These are phyloP conservation scores for Watsonalla binaria DNA, from an alignment of 2,888 invertebrate species.

Conservation along the genomic window DNA sequence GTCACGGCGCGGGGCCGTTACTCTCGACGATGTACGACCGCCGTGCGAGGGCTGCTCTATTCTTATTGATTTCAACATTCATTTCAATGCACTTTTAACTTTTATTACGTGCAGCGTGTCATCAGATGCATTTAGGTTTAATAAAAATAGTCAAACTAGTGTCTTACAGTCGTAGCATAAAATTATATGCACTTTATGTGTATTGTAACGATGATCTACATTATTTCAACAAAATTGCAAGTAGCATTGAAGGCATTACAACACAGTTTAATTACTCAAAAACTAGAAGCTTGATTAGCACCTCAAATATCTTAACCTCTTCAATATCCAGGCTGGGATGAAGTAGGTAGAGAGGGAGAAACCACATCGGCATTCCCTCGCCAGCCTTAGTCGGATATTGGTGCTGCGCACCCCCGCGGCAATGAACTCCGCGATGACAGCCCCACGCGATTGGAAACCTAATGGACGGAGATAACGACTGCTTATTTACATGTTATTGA, in stretches of 20 bases:
- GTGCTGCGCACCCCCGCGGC: not conserved
- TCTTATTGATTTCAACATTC: not conserved
- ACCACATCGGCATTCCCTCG: conserved; percentile 1
- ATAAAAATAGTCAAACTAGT: no score
- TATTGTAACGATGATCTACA: no score
- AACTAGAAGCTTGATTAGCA: no score
- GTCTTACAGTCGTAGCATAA: no score
- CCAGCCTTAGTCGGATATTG: conserved; percentile 1
- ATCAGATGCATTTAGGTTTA: no score
- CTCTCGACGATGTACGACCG: not conserved
- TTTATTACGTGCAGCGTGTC: no score
- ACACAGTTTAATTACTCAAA: no score
- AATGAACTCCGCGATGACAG: not conserved
- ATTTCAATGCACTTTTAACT: not conserved
- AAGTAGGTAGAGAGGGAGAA: not conserved
- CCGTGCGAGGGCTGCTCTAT: conserved; percentile 3
- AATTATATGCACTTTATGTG: no score
- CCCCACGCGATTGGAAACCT: not conserved
- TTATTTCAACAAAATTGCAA: no score
- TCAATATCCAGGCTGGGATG: not conserved
- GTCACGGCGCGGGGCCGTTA: conserved; percentile 17
- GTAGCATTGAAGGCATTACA: no score
- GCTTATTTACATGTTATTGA: conserved; percentile 2
- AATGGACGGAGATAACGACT: not conserved
- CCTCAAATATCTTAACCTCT: no score